Conservation (phyloP, 2,797 vertebrate genomes). For the Periophthalmus magnuspinnatus region DNA sequence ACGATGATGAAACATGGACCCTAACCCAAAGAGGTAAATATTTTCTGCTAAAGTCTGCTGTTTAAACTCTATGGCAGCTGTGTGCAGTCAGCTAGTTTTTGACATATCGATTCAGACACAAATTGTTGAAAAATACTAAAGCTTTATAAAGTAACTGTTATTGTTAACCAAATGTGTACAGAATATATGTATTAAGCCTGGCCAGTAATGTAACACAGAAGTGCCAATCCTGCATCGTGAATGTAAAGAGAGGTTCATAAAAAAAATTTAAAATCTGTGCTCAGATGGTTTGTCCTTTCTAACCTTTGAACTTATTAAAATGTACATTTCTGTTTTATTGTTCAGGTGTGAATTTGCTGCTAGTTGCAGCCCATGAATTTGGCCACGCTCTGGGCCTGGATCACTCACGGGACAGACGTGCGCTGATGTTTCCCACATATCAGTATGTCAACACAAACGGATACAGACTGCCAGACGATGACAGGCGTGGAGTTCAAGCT, state of each 20-base stretch:
- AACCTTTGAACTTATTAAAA: neutral
- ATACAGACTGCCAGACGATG: conserved; percentile 82
- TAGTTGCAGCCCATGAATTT: conserved; percentile 92
- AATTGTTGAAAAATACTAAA: neutral
- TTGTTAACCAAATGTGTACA: too few species aligned
- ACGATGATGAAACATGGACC: conserved; percentile 86
- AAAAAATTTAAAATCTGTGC: neutral
- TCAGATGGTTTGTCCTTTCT: neutral
- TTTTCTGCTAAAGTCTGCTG: neutral
- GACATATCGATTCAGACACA: neutral
- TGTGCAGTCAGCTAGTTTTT: neutral
- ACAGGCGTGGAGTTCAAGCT: conserved; percentile 83
- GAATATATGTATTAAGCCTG: neutral
- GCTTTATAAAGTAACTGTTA: too few species aligned
- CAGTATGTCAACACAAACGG: conserved; percentile 77
- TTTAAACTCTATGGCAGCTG: neutral
- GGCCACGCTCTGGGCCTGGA: conserved; percentile 89
- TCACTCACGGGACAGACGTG: conserved; percentile 81
- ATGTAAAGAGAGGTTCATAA: neutral
- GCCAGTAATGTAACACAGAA: neutral
- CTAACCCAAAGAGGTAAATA: conserved; percentile 59
- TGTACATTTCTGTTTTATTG: neutral
- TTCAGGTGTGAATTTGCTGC: conserved; percentile 83
- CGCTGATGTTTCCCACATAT: conserved; percentile 91
- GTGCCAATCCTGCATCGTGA: neutral